Evolutionary conservation across 35 echinoderm and acorn worm genomes (phyloP).

Genomic region (Hemicentrotus pulcherrimus): DNA sequence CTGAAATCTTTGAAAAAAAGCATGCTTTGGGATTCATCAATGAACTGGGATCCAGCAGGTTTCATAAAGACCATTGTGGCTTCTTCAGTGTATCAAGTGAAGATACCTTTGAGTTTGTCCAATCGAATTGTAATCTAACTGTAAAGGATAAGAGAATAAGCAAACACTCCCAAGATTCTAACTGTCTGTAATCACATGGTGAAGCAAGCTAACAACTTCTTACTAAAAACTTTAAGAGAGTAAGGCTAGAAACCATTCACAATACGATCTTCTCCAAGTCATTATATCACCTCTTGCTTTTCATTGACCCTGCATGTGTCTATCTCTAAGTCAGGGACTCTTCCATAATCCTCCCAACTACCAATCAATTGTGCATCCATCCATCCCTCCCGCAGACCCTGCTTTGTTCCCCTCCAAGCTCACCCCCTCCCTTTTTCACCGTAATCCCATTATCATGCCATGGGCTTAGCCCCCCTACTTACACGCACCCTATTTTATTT

Average conservation of each 20-base stretch:
- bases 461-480: slow-evolving; percentile 21
- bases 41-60: no score
- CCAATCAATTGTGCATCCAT: slow-evolving; percentile 6
- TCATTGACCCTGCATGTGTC: not conserved
- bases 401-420: not conserved
- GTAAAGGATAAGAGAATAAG: not conserved
- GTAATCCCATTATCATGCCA: not conserved
- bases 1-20: no score
- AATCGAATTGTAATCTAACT: slow-evolving; percentile 34
- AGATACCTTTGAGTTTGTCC: not conserved
- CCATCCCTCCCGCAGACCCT: not conserved
- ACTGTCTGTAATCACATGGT: not conserved
- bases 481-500: not conserved
- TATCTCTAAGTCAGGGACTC: not conserved
- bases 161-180: not conserved
- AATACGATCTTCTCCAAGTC: not conserved
- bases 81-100: not conserved
- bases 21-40: no score
- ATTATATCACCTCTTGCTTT: slow-evolving; percentile 32
- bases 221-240: not conserved
- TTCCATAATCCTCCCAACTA: not conserved
- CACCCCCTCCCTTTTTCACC: not conserved
- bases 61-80: no score
- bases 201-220: not conserved
- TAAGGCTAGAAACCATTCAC: not conserved